These are phyloP conservation scores for Nesidiocoris tenuis DNA, from an alignment of 2,888 invertebrate species.

Conservation along the genomic window DNA sequence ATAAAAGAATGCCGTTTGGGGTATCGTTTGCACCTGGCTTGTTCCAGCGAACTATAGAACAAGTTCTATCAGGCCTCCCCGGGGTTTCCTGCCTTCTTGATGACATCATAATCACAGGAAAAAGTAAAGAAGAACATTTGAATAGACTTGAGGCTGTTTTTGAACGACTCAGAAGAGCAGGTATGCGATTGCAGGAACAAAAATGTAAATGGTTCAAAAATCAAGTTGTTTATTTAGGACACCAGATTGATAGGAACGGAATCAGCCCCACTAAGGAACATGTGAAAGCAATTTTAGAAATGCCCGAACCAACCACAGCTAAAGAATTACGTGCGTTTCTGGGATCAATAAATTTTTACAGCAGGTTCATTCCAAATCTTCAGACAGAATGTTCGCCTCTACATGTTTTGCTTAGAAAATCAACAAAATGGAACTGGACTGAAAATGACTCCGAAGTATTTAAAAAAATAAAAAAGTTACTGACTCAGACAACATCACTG, in stretches of 20 bases:
- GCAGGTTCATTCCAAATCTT: background rate
- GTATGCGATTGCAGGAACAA: background rate
- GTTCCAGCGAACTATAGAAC: background rate
- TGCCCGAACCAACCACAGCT: background rate
- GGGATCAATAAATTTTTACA: background rate
- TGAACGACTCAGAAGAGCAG: background rate
- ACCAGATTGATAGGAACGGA: background rate
- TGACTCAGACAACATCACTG: background rate
- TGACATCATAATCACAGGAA: constrained; percentile 6
- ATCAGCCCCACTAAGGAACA: background rate
- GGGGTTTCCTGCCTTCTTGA: background rate
- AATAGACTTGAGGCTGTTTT: background rate
- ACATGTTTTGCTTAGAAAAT: background rate
- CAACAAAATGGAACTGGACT: background rate
- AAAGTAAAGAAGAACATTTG: background rate
- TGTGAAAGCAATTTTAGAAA: background rate
- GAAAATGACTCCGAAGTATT: background rate
- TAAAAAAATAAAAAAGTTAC: background rate
- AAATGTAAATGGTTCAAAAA: constrained; percentile 4
- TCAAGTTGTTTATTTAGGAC: background rate
- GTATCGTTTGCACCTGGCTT: background rate
- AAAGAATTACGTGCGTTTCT: constrained; percentile 3
- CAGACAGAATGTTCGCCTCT: background rate
- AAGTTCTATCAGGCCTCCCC: background rate
- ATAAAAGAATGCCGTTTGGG: background rate